A percentile compares a stretch with the other conserved stretches of the same genome.
Evolutionary conservation across 1,140 invertebrate species (phyloP).

Genomic region (Sitophilus oryzae): DNA sequence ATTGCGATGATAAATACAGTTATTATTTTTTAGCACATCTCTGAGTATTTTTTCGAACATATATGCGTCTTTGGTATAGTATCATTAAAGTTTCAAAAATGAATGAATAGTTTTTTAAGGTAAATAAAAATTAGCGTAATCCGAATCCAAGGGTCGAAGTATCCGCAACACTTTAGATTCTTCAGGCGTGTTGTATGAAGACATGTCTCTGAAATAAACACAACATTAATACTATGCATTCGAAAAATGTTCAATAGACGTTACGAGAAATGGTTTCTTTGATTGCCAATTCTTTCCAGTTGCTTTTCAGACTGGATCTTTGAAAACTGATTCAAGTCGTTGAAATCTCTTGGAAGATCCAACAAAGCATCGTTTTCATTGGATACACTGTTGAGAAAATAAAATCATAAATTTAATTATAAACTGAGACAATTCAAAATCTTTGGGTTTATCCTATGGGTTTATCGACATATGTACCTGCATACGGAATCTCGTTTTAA

Average conservation of each 20-base stretch:
- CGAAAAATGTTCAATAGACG: too few relatives aligned
- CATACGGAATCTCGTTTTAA: too few relatives aligned
- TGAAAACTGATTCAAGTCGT: not conserved
- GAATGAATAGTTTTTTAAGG: not conserved
- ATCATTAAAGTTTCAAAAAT: too few relatives aligned
- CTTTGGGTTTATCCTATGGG: too few relatives aligned
- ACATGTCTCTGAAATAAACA: slow-evolving; percentile 6
- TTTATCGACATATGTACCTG: too few relatives aligned
- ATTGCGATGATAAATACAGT: slow-evolving; percentile 14
- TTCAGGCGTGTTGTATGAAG: not conserved
- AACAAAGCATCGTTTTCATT: not conserved
- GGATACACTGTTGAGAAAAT: not conserved
- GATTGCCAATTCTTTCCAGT: not conserved
- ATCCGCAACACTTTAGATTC: slow-evolving; percentile 2
- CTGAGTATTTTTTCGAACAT: too few relatives aligned
- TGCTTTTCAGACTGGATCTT: not conserved
- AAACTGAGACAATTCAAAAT: not conserved
- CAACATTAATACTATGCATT: not conserved
- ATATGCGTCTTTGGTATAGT: too few relatives aligned
- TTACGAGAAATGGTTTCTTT: not conserved
- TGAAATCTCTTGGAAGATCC: not conserved
- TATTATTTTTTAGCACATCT: not conserved
- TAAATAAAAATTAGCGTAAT: slow-evolving; percentile 10
- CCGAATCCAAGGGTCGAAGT: not conserved
- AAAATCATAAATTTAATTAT: not conserved